Evolutionary conservation across 2,888 invertebrate species (phyloP), one percentile per base, ranked within the genome.

Genomic region (Cataglyphis altisquamis): DNA sequence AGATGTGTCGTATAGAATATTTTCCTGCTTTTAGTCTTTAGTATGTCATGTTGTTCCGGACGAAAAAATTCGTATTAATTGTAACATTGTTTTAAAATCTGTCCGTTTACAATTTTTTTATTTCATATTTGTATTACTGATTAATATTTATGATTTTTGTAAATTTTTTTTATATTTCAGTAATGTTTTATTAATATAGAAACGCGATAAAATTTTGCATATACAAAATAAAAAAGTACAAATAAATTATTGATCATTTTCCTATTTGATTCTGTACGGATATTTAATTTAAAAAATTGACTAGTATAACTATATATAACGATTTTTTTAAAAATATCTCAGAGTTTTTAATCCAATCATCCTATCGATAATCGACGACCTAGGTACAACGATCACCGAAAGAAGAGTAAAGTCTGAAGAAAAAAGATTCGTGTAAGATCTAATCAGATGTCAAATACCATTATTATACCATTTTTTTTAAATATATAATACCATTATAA

Each of bases 361-460:
- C 29, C 60, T 41, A 60, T 29, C 60, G 55, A 70, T 52, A 72
- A 55, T 60, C 25, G 45, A 45, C 41, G 32, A 63, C 25, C 32
- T 32, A 29, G 4, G 12, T 60, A 25, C 8, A 25, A 25, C 55
- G 29, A 52, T 48, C 18, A 15, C 6, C 68, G 15, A 62, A 29
- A 39, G 57, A 29, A 57, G 12, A 41, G 29, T 8, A 66, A 48
- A 32, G 21, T 74, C 3, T 32, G 18, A 10, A 75, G 45, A 48
- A 45, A n/a, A 60, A 74, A 74, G 45, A 74, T 64, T 48, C 36
- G 48, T 60, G 73, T 60, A 62, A 73, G 73, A 74, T 63, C 74
- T 64, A 63, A 64, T 29, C n/a, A n/a, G n/a, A 63, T 57, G 2
- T 10, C 41, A 29, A 73, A 64, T 75, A 48, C 15, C 74, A 48